Conservation (phyloP, 1,140 invertebrate species). For the Ladona fulva region DNA sequence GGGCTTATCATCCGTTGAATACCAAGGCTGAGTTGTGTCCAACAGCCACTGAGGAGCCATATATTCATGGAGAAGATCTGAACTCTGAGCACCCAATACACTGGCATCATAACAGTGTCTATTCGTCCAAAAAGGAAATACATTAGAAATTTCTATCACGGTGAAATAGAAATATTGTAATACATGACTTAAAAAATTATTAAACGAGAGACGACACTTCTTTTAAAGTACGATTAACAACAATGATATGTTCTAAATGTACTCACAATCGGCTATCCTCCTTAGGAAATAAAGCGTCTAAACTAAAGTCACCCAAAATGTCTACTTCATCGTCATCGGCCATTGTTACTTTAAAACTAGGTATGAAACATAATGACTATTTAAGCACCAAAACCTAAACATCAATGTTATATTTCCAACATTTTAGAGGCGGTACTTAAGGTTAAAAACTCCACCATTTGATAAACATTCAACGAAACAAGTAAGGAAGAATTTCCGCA, state of each 20-base stretch:
- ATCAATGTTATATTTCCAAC: too few relatives aligned
- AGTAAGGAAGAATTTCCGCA: too few relatives aligned
- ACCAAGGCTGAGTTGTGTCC: slow-evolving; percentile 42
- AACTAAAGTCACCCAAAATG: slow-evolving; percentile 35
- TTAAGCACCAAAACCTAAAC: too few relatives aligned
- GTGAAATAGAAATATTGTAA: slow-evolving; percentile 14
- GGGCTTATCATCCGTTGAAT: slow-evolving; percentile 34
- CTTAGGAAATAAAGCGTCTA: slow-evolving; percentile 24
- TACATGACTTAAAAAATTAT: neutral
- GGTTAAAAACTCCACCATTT: too few relatives aligned
- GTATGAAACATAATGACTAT: too few relatives aligned
- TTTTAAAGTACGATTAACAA: neutral
- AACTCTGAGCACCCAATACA: slow-evolving; percentile 42
- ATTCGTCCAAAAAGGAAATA: too few relatives aligned
- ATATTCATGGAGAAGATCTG: slow-evolving; percentile 47
- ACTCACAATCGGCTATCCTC: slow-evolving; percentile 11
- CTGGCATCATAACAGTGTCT: slow-evolving; percentile 34
- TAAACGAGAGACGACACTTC: neutral
- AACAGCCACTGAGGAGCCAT: slow-evolving; percentile 56
- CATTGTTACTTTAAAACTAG: slow-evolving; percentile 15
- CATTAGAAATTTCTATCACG: slow-evolving; percentile 11
- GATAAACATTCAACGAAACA: too few relatives aligned
- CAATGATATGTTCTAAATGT: too few relatives aligned
- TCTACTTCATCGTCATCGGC: slow-evolving; percentile 35
- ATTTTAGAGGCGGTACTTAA: too few relatives aligned